A percentile compares a stretch with the other conserved stretches of the same genome.
Conservation (phyloP, 2,888 invertebrate species). For the Acrobasis suavella region DNA sequence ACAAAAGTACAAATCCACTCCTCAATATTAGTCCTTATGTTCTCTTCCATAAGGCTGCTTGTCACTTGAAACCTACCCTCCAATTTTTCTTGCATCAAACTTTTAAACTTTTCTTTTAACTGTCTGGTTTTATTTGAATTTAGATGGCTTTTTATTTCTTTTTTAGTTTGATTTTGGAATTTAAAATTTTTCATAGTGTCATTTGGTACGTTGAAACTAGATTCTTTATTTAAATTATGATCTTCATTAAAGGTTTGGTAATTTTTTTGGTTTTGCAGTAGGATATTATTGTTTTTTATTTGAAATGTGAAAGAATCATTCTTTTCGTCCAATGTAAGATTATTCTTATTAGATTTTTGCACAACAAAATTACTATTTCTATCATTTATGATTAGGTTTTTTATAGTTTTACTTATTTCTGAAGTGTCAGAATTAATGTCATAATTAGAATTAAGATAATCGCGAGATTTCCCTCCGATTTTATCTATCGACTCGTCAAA, state of each 20-base stretch:
- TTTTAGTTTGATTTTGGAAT: constrained; percentile 7
- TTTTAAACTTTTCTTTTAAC: constrained; percentile 3
- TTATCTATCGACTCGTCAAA: constrained; percentile 14
- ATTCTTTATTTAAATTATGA: constrained; percentile 8
- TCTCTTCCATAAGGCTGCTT: constrained; percentile 34
- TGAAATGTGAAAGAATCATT: not conserved
- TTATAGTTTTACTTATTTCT: constrained; percentile 1
- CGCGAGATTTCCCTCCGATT: not conserved
- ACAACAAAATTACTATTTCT: constrained; percentile 18
- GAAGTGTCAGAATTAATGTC: constrained; percentile 4
- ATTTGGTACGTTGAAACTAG: not conserved
- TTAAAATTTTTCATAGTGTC: not conserved
- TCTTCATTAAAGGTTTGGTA: not conserved
- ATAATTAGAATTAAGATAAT: constrained; percentile 7
- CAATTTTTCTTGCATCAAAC: not conserved
- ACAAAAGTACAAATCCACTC: constrained; percentile 55
- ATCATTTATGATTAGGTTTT: constrained; percentile 14
- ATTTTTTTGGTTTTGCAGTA: not conserved
- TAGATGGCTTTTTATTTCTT: not conserved
- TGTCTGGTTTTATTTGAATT: not conserved
- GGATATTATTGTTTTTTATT: constrained; percentile 1
- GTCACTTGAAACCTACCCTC: constrained; percentile 11
- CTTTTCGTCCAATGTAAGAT: not conserved
- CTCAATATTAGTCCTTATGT: constrained; percentile 43
- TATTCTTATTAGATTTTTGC: constrained; percentile 9